Base-by-base conservation (phyloP, 2,113 vertebrate species). In the Guaruba guarouba region DNA sequence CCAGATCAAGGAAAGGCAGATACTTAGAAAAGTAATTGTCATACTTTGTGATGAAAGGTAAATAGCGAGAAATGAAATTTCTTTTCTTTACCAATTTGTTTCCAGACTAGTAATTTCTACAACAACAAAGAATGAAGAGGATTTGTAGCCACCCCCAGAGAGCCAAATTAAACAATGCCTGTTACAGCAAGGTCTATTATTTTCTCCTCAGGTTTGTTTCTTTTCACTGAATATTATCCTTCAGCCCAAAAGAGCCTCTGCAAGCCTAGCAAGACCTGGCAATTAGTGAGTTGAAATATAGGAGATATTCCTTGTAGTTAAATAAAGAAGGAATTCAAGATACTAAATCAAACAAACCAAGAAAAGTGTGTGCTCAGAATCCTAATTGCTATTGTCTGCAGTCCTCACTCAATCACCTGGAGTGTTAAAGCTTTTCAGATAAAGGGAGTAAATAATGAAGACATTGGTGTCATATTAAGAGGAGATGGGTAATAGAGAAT, bases 211-310 rank as follows among this genome's bases (percentile, higher is more conserved):
- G 6, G 3, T 64, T 96, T 96, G 31, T 86, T 96, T 85, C 46
- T 95, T 93, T 71, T 59, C 35, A 86, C 6, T 64, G 28, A 96
- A 81, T 87, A 83, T n/a, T 84, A 37, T 87, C 54, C 52, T 96
- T 97, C 52, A 76, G 41, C 94, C 91, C 86, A 82, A 96, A 83
- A 41, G 11, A 86, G 29, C 17, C 33, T 86, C 46, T 74, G 11
- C 33, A 59, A 91, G 27, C 43, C 62, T 82, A 94, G 35, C 14
- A 92, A 88, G 77, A 55, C 49, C 68, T 92, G 66, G n/a, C 68
- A 97, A 94, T 97, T 97, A 97, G 68, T 69, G 64, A 92, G 61
- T 68, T 93, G 94, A 97, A 97, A 96, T 68, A 96, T 20, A 89
- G 79, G 41, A 95, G 8, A 71, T 83, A 83, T 86, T 90, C 22